phyloP scores from a whole-genome alignment of 2,797 vertebrate species.

The Darevskia nairensis region DNA sequence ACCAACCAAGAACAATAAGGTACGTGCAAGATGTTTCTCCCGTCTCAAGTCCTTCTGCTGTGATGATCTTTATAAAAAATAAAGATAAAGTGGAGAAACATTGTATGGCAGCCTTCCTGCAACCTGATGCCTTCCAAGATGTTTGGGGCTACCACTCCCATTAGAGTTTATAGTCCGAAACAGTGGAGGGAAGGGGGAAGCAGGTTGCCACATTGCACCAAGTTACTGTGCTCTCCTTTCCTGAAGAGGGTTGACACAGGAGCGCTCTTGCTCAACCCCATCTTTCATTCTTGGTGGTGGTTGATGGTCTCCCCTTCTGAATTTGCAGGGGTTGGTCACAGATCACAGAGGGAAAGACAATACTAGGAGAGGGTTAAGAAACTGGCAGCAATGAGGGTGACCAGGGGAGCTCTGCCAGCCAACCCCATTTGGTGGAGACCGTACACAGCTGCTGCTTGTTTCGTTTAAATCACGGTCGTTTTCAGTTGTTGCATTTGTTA shows the following conservation, averaged over 20 bases:
- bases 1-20: constrained; percentile 95
- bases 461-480: background rate
- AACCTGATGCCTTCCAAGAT: background rate
- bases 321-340: background rate
- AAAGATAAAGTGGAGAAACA: no score
- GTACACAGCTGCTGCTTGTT: background rate
- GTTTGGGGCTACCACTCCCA: background rate
- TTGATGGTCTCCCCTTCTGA: no score
- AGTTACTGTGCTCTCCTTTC: background rate
- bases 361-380: background rate
- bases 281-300: background rate
- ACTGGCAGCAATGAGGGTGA: background rate
- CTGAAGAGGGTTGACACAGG: background rate
- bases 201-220: no score
- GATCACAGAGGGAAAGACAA: background rate
- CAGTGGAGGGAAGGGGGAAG: no score
- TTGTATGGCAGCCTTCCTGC: background rate
- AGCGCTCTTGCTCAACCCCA: background rate
- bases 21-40: constrained; percentile 55
- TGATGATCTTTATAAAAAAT: no score
- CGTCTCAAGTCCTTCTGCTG: background rate
- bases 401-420: background rate
- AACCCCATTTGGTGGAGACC: background rate
- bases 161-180: no score
- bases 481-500: background rate